Conservation (phyloP, 2,113 vertebrate genomes). For the Zosterops borbonicus region DNA sequence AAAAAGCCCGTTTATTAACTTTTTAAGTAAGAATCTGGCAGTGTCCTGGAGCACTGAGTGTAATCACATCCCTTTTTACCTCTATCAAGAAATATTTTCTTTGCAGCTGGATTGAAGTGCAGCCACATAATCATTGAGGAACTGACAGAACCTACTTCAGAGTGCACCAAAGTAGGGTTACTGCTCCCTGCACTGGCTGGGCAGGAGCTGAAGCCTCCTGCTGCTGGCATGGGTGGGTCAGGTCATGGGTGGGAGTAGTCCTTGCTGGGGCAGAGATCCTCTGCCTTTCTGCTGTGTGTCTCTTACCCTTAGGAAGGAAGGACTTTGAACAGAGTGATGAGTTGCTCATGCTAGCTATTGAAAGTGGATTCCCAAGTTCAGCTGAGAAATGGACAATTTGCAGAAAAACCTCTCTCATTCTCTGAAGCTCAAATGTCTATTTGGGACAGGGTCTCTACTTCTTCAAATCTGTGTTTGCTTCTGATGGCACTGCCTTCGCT, state of each 20-base stretch:
- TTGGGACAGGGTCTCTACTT: not conserved
- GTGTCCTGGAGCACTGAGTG: not conserved
- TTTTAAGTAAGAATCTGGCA: not conserved
- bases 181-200: not conserved
- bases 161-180: fast-evolving
- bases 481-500: not conserved
- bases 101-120: not conserved
- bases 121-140: not conserved
- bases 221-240: not conserved
- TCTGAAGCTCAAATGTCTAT: not conserved
- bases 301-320: not conserved
- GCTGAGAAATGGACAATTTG: not conserved
- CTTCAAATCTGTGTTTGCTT: not conserved
- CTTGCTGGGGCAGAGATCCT: not conserved
- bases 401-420: not conserved
- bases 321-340: not conserved
- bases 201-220: not conserved
- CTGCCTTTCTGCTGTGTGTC: not conserved
- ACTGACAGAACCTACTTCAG: not conserved
- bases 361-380: not conserved
- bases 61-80: not conserved
- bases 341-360: not conserved
- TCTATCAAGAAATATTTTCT: not conserved
- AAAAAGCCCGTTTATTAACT: not conserved
- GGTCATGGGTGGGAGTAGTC: not conserved